A percentile compares a stretch with the other conserved stretches of the same genome.
Conservation (phyloP, 1,140 invertebrate genomes). For the Caenorhabditis tropicalis region DNA sequence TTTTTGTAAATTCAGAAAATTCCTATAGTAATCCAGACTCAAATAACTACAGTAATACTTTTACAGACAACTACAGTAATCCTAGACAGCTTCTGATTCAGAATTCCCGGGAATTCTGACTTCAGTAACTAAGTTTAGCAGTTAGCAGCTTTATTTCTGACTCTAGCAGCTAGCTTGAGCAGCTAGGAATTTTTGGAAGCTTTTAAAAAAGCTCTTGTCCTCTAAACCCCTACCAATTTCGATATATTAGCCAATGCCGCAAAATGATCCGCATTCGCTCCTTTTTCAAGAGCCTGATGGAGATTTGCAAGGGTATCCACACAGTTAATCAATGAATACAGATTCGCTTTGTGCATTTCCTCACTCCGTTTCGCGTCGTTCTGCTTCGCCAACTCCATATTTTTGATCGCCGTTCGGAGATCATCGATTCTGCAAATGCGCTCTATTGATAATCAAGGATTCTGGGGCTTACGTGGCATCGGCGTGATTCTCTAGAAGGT, state of each 20-base stretch:
- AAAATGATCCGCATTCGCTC: conserved; percentile 58
- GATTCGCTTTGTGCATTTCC: conserved; percentile 70
- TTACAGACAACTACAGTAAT: too few relatives aligned
- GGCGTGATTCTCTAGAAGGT: conserved; percentile 92
- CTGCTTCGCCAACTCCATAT: conserved; percentile 62
- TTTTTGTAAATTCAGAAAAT: too few relatives aligned
- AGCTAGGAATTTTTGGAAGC: too few relatives aligned
- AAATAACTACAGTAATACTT: too few relatives aligned
- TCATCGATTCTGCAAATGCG: conserved; percentile 65
- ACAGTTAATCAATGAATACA: conserved; percentile 69
- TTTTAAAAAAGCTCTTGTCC: too few relatives aligned
- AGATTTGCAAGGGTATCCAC: conserved; percentile 68
- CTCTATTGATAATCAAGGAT: too few relatives aligned
- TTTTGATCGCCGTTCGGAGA: conserved; percentile 61
- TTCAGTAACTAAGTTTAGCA: too few relatives aligned
- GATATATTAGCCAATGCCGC: conserved; percentile 59
- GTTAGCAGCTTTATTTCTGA: too few relatives aligned
- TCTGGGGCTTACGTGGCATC: conserved; percentile 62
- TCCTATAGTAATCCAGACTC: too few relatives aligned
- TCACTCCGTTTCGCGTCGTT: conserved; percentile 66
- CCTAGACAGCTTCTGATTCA: too few relatives aligned
- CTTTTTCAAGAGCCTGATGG: conserved; percentile 60
- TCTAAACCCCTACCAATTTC: conserved; percentile 49
- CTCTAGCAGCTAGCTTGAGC: too few relatives aligned
- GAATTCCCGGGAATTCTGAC: too few relatives aligned